Evolutionary conservation across 2,888 invertebrate species (phyloP), one percentile per base, ranked within the genome.

Genomic region (Horisme vitalbata): DNA sequence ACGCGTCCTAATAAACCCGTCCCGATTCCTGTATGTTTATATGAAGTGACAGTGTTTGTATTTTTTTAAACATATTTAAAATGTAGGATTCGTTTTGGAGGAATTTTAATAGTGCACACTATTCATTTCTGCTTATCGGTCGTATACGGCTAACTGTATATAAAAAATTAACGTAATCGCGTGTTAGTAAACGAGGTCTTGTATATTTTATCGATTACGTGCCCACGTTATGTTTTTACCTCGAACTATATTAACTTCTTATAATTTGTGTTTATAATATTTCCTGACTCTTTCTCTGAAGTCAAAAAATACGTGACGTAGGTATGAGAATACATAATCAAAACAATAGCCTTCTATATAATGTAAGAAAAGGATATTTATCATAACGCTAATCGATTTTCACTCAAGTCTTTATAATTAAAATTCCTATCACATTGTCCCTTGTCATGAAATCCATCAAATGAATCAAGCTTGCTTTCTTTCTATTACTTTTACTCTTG

Each of bases 1-100:
- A 68, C 79, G 79, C 78, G 82, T 83, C 79, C 79, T 61, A 56
- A 51, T 59, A 57, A 41, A 59, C 68, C 83, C 82, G 83, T 82
- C 83, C 83, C 60, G 57, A 67, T 54, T 73, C 14, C 33, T 24
- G 73, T 76, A 71, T 58, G 64, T 72, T 59, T 59, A 63, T 59
- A 71, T 28, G 13, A 67, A 68, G 67, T 68, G 65, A 55, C 49
- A 71, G 75, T 75, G 73, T 58, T 64, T 49, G 39, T 49, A 49
- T 36, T 39, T 39, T 49, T 15, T 3, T 6, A 8, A 23, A 11
- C 24, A 23, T 41, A 20, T 34, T 6, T 26, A 20, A 11, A 36
- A 31, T 39, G 39, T 39, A 46, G 38, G 30, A 54, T 53, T 52
- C 47, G 38, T 52, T 63, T 62, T 61, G 59, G 53, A 58, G 50